Conservation (phyloP, 2,888 invertebrate species). For the Leucozona laternaria region DNA sequence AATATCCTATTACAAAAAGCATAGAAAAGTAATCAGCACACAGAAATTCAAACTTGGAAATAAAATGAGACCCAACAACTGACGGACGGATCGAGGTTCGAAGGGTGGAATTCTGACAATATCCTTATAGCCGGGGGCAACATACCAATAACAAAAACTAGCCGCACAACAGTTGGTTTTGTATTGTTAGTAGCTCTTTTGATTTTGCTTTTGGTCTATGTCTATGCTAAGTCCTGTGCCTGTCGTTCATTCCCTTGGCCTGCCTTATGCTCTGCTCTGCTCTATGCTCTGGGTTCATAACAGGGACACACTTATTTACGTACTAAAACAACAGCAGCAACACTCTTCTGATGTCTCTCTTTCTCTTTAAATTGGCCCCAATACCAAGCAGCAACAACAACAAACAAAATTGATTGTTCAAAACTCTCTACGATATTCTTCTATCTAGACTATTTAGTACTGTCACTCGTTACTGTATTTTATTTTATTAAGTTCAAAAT, state of each 20-base stretch:
- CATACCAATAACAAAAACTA: conserved; percentile 70
- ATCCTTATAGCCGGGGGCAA: conserved; percentile 66
- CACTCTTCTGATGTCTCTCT: conserved; percentile 45
- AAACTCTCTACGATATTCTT: conserved; percentile 56
- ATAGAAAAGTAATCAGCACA: conserved; percentile 71
- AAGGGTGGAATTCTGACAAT: conserved; percentile 23
- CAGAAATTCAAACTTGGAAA: conserved; percentile 54
- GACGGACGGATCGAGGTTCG: neutral
- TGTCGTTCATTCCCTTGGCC: neutral
- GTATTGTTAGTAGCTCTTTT: conserved; percentile 55
- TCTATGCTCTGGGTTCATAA: conserved; percentile 31
- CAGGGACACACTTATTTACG: conserved; percentile 69
- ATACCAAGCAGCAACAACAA: neutral
- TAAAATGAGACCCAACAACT: conserved; percentile 37
- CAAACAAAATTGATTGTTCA: conserved; percentile 3
- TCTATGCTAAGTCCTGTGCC: conserved; percentile 15
- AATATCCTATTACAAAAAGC: conserved; percentile 71
- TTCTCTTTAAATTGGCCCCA: conserved; percentile 53
- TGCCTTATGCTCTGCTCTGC: conserved; percentile 18
- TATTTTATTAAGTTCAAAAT: conserved; percentile 23
- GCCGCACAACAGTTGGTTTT: conserved; percentile 75
- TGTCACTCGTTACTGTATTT: neutral
- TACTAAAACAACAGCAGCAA: conserved; percentile 70
- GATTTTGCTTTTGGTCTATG: conserved; percentile 13
- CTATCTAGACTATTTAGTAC: conserved; percentile 67